Conservation (phyloP, 2,113 vertebrate species). For the Damaliscus lunatus region DNA sequence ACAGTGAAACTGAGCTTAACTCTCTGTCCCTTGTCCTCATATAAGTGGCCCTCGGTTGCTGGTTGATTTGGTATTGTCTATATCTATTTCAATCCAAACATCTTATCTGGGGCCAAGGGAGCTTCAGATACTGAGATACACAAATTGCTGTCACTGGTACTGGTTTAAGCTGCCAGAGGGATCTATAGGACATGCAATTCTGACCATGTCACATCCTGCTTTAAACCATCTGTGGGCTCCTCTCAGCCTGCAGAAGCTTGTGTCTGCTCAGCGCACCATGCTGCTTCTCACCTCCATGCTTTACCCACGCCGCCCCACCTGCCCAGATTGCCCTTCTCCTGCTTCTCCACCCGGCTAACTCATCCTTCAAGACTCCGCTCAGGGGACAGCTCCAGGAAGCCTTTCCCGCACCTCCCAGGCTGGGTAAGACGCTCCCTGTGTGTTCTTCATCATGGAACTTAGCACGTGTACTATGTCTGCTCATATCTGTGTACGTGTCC, state of each 20-base stretch:
- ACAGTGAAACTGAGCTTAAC: background rate
- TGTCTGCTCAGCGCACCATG: conserved; percentile 49
- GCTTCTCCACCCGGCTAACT: conserved; percentile 72
- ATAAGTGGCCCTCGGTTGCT: background rate
- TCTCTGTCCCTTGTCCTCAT: background rate
- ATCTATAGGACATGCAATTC: background rate
- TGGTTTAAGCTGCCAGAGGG: conserved; percentile 40
- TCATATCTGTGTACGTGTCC: background rate
- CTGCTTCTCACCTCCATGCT: conserved; percentile 72
- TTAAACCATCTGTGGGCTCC: conserved; percentile 30
- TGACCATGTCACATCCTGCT: conserved; percentile 56
- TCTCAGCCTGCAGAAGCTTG: conserved; percentile 28
- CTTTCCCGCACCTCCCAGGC: conserved; percentile 56
- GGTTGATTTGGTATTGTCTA: background rate
- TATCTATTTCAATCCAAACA: background rate
- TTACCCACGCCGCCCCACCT: conserved; percentile 62
- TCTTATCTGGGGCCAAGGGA: background rate
- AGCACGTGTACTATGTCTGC: conserved; percentile 2
- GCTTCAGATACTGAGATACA: background rate
- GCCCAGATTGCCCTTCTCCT: conserved; percentile 67
- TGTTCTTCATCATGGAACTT: conserved; percentile 46
- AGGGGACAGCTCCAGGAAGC: conserved; percentile 65
- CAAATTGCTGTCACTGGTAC: background rate
- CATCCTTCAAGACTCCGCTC: conserved; percentile 74
- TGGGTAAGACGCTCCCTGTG: conserved; percentile 70